Conservation (phyloP, 2,113 vertebrate species). For the Marmota monax region DNA sequence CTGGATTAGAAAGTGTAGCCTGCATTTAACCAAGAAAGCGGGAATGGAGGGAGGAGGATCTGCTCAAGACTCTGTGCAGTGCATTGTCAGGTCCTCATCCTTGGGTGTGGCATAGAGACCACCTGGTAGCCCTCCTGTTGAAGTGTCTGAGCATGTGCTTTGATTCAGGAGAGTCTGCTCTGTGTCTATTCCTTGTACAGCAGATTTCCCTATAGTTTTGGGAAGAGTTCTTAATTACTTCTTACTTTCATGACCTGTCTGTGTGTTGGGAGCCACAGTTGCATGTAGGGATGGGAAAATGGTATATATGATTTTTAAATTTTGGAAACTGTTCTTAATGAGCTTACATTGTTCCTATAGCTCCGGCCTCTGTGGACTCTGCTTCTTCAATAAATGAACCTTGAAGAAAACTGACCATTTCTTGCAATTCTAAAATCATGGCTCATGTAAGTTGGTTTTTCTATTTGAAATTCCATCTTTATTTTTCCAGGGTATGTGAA, state of each 20-base stretch:
- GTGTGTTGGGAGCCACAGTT: not conserved
- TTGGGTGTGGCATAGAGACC: not conserved
- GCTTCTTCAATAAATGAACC: conserved; percentile 44
- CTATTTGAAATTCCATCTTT: not conserved
- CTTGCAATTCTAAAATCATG: conserved; percentile 70
- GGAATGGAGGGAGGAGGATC: not conserved
- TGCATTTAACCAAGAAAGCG: not conserved
- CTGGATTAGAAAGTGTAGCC: not conserved
- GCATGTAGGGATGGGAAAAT: not conserved
- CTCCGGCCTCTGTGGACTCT: conserved; percentile 16
- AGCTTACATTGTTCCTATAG: conserved; percentile 35
- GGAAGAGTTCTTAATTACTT: not conserved
- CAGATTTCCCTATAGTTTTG: not conserved
- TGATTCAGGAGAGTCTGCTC: not conserved
- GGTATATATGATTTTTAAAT: not conserved
- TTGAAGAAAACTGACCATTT: conserved; percentile 5
- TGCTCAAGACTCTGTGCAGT: not conserved
- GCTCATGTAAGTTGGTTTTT: conserved; percentile 77
- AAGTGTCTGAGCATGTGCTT: not conserved
- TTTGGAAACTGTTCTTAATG: conserved; percentile 35
- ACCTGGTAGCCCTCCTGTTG: not conserved
- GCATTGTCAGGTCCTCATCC: not conserved
- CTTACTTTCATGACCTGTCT: not conserved
- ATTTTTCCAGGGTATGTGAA: not conserved
- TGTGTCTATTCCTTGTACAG: not conserved